Percentiles rank a stretch among this genome's conserved stretches.
Evolutionary conservation across 2,797 vertebrate species (phyloP).

Genomic region (Mus minutoides): DNA sequence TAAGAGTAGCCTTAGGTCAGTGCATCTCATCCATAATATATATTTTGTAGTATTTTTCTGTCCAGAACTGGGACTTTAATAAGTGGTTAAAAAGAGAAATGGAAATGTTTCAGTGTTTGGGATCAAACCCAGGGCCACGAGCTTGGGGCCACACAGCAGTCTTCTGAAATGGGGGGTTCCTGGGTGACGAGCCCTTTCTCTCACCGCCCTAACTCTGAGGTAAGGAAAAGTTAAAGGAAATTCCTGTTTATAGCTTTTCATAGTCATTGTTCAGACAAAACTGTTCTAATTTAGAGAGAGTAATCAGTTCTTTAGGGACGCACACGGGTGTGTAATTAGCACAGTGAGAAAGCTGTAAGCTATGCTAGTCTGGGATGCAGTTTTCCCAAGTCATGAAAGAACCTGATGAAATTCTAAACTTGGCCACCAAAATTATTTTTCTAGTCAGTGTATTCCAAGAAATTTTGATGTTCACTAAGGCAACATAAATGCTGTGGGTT

Average conservation of each 20-base stretch:
- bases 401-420: neutral
- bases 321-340: neutral
- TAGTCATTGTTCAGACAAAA: neutral
- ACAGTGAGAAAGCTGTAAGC: fast-evolving
- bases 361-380: neutral
- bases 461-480: neutral
- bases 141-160: neutral
- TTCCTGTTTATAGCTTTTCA: neutral
- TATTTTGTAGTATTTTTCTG: neutral
- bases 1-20: neutral
- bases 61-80: neutral
- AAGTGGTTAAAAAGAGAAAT: neutral
- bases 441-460: neutral
- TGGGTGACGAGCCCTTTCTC: neutral
- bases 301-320: neutral
- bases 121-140: neutral
- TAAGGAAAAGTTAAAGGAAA: neutral
- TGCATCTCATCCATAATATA: neutral
- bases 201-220: neutral
- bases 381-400: neutral
- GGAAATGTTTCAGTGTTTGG: neutral
- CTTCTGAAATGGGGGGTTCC: neutral
- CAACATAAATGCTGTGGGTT: neutral
- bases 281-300: neutral
- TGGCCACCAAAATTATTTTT: neutral